Evolutionary conservation across 2,113 vertebrate species (phyloP), one percentile per base, ranked within the genome.

Genomic region (Zosterops pallidus): DNA sequence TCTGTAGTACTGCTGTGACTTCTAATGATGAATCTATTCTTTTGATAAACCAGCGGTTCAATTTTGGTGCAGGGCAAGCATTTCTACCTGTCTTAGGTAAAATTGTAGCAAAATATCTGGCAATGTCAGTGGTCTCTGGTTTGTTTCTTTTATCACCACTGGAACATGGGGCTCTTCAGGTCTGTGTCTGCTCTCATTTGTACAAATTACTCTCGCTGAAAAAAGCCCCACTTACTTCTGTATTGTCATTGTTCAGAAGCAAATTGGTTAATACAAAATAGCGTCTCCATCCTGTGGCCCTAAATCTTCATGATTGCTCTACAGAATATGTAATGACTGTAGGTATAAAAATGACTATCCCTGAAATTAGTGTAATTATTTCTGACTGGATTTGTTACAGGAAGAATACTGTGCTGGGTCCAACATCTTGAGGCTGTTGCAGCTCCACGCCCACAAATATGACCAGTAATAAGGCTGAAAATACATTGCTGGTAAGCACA

Each of bases 261-360:
- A 28, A 29, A 29, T 15, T 44, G 15, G 20, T 63, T 77, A 49
- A 69, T 33, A 47, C 10, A 49, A 42, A 89, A 47, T 37, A 56
- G 4, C 3, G 1, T 42, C 14, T 53, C 17, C 89, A 9, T 65
- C 37, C 44, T 42, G 35, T 82, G 56, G 9, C 33, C 44, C 39
- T 68, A 42, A 79, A 82, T 60, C 14, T 16, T 59, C 35, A 21
- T 63, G n/a, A 33, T 16, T 0, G 0, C 35, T 79, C 7, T 47
- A 47, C 8, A 5, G 68, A 35, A 52, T 37, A 24, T 4, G 18
- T 7, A 31, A 46, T 85, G 39, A 39, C 31, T 59, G 15, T 77
- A 56, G 46, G 25, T 90, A 47, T 50, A 69, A 65, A 69, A 90
- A 53, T 50, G 3, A 76, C 44, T 85, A 0, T 41, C 74, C 31